These are phyloP conservation scores for Fukomys damarensis DNA, from an alignment of 2,113 vertebrate genomes.

Conservation along the genomic window DNA sequence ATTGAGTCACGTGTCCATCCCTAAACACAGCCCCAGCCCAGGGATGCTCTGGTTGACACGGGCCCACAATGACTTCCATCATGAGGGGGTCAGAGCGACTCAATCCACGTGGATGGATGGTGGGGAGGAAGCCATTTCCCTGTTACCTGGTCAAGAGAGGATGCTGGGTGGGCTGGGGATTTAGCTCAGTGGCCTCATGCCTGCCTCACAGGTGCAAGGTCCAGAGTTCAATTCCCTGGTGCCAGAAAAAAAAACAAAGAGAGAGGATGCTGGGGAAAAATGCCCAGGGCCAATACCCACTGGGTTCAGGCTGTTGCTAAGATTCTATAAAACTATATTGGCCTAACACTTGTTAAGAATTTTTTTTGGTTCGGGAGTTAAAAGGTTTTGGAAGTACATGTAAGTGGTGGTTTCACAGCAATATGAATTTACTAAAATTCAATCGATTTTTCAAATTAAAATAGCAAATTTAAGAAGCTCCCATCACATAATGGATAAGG, in stretches of 20 bases:
- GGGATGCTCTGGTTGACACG: background rate
- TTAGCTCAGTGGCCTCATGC: no score
- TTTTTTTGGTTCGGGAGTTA: background rate
- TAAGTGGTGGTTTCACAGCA: background rate
- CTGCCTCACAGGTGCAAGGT: no score
- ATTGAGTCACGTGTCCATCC: fast-evolving
- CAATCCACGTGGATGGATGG: fast-evolving
- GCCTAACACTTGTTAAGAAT: background rate
- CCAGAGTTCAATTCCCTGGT: no score
- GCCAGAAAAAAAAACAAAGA: no score
- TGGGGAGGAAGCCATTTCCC: background rate
- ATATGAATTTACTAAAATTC: background rate
- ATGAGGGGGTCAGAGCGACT: fast-evolving
- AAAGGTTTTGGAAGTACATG: background rate
- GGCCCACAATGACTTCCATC: fast-evolving
- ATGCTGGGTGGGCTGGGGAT: no score
- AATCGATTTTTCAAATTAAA: background rate
- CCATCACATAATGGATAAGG: no score
- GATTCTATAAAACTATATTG: background rate
- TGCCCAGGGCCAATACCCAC: fast-evolving
- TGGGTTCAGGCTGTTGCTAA: background rate
- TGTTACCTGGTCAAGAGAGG: background rate
- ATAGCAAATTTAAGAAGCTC: background rate
- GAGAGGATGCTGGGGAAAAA: no score
- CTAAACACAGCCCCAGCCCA: background rate